Conservation (phyloP, 2,888 invertebrate species). For the Diarsia dahlii region DNA sequence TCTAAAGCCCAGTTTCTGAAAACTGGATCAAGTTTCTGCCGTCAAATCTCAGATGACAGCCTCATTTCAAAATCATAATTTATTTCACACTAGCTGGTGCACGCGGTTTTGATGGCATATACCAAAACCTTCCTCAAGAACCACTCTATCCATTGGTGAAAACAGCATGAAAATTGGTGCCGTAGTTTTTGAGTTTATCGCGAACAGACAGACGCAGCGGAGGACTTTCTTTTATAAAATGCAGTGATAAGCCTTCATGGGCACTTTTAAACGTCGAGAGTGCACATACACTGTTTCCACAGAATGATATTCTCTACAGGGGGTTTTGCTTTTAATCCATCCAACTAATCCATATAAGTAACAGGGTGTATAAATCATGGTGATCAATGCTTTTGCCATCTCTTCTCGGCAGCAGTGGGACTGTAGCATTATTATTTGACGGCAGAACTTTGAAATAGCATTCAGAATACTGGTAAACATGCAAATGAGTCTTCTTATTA, state of each 20-base stretch:
- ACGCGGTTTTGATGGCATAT: too few relatives aligned
- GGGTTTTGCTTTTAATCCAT: neutral
- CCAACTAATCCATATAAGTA: neutral
- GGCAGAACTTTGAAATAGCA: neutral
- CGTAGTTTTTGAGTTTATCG: too few relatives aligned
- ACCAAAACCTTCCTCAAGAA: too few relatives aligned
- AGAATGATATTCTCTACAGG: neutral
- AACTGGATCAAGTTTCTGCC: neutral
- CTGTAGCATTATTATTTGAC: neutral
- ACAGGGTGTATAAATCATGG: too few relatives aligned
- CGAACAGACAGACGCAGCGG: too few relatives aligned
- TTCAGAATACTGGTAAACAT: neutral
- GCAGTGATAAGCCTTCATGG: too few relatives aligned
- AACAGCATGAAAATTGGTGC: too few relatives aligned
- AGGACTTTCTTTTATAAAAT: too few relatives aligned
- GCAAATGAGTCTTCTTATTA: constrained; percentile 9
- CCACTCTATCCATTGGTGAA: too few relatives aligned
- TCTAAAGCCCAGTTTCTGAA: constrained; percentile 14
- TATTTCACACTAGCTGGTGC: too few relatives aligned
- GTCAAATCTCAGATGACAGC: neutral
- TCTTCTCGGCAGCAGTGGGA: neutral
- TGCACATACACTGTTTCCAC: neutral
- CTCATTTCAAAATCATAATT: neutral
- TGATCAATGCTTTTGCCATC: too few relatives aligned
- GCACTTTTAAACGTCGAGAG: too few relatives aligned